These are phyloP conservation scores for Clepsis dumicolana DNA, from an alignment of 2,888 invertebrate species.

Conservation along the genomic window DNA sequence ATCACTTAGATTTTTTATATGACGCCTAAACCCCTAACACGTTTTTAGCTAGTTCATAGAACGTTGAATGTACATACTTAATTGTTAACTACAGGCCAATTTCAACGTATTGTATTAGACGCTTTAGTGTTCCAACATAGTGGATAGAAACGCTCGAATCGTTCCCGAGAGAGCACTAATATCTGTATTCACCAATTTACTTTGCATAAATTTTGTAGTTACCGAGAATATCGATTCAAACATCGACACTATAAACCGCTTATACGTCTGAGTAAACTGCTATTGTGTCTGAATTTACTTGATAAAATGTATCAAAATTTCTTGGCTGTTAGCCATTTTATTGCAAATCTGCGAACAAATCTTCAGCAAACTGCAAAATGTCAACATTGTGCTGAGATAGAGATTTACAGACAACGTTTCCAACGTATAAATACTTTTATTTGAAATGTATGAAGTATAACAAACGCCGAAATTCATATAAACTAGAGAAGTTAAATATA, in stretches of 20 bases:
- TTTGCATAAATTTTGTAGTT: slow-evolving; percentile 15
- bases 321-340: slow-evolving; percentile 40
- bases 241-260: slow-evolving; percentile 17
- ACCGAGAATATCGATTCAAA: slow-evolving; percentile 14
- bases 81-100: slow-evolving; percentile 25
- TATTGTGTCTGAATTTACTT: slow-evolving; percentile 26
- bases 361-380: slow-evolving; percentile 40
- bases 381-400: slow-evolving; percentile 32
- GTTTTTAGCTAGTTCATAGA: too few species aligned
- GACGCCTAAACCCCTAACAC: too few species aligned
- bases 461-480: neutral
- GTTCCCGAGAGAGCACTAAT: slow-evolving; percentile 21
- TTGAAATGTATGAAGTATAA: slow-evolving; percentile 13
- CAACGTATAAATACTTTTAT: slow-evolving; percentile 26
- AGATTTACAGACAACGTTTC: slow-evolving; percentile 36
- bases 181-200: slow-evolving; percentile 32
- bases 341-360: slow-evolving; percentile 37
- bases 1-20: too few species aligned
- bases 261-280: slow-evolving; percentile 21
- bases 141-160: slow-evolving; percentile 10
- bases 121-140: neutral
- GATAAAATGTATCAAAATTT: slow-evolving; percentile 28
- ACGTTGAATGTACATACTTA: neutral
- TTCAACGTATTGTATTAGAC: neutral
- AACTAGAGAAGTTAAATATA: neutral